Evolutionary conservation across 2,888 invertebrate genomes (phyloP).

Genomic region (Diarsia brunnea): DNA sequence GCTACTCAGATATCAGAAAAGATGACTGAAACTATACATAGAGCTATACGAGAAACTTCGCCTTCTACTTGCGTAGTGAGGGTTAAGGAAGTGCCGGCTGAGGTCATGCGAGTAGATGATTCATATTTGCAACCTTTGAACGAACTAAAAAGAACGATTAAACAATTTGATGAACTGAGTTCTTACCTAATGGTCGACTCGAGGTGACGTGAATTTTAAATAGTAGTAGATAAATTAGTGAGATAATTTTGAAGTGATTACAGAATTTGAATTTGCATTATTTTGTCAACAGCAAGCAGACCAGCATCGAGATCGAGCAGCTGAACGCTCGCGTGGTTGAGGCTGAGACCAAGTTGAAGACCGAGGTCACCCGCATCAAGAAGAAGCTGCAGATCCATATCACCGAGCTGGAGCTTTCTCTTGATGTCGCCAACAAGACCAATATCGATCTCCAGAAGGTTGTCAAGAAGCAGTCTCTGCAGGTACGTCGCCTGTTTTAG

Average conservation of each 20-base stretch:
- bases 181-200: conserved; percentile 91
- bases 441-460: conserved; percentile 99
- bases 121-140: conserved; percentile 91
- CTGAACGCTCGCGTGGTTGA: conserved; percentile 98
- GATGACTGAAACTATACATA: conserved; percentile 76
- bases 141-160: conserved; percentile 91
- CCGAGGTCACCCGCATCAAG: conserved; percentile 99
- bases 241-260: background rate
- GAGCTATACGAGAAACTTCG: conserved; percentile 77
- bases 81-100: conserved; percentile 83
- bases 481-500: conserved; percentile 85
- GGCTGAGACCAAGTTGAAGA: conserved; percentile 98
- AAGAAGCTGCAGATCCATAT: conserved; percentile 99
- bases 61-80: conserved; percentile 82
- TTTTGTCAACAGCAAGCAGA: conserved; percentile 95
- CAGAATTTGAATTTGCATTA: conserved; percentile 38
- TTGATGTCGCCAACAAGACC: conserved; percentile 99
- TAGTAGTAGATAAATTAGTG: background rate
- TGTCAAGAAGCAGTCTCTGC: conserved; percentile 99
- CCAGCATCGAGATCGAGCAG: conserved; percentile 99
- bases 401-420: conserved; percentile 98
- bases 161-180: conserved; percentile 91
- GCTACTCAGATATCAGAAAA: conserved; percentile 74
- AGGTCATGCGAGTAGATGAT: conserved; percentile 75
- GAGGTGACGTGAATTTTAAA: conserved; percentile 88